Evolutionary conservation across 2,797 vertebrate species (phyloP), one percentile per base, ranked within the genome.

Genomic region (Sebastes miniatus): DNA sequence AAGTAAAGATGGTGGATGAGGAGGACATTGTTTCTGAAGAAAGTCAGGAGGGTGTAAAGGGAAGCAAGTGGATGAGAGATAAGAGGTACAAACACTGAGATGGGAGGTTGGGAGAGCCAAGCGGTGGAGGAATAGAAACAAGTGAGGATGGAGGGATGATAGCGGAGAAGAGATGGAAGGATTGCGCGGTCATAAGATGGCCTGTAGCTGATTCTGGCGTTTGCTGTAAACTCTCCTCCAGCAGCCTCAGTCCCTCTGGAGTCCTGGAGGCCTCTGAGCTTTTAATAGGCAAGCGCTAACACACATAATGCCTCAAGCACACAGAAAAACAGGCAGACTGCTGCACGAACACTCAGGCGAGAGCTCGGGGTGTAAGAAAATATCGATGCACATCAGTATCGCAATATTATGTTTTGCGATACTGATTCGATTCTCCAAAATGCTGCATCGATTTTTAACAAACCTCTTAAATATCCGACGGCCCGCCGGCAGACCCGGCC

Each of bases 211-310:
- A 73, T 69, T 39, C 11, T 62, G 13, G 31, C 22, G 62, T 75
- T 61, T 3, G 32, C 52, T 71, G 34, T 31, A 70, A 68, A 73
- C 24, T 27, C 43, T 66, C 47, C 61, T 65, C 27, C 59, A 58
- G 34, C 57, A 29, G 43, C 3, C 3, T 12, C 11, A 29, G 4
- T 59, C 24, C 56, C 61, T 20, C 36, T 43, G 43, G 73, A 75
- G 65, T 31, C 57, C 59, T 76, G 3, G 63, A 54, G 39, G 39
- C 39, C 31, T 62, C 61, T 68, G 47, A 57, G 73, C 73, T 31
- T 64, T 66, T 29, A 29, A 29, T 29, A 29, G 29, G 29, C 29
- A 29, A 29, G 29, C 29, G 29, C 29, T 29, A 29, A 29, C n/a
- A 24, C 34, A 57, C 14, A 65, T 9, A 68, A n/a, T 3, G 47